Evolutionary conservation across 2,888 invertebrate species (phyloP).

Genomic region (Coenonympha arcania): DNA sequence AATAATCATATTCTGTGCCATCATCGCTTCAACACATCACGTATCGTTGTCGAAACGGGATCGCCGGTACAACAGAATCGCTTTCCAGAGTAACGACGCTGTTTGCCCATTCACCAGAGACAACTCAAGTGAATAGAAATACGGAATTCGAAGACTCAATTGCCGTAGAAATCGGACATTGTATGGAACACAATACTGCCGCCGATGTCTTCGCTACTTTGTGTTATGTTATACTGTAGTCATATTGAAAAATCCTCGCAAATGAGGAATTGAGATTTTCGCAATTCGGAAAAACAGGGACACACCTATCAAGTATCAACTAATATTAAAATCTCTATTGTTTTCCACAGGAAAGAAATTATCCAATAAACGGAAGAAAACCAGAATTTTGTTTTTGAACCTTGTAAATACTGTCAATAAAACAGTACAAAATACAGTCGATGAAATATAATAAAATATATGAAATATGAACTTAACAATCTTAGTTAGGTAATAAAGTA

Average conservation of each 20-base stretch:
- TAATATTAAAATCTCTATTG: too few species aligned
- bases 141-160: conserved; percentile 16
- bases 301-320: not conserved
- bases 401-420: too few species aligned
- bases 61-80: not conserved
- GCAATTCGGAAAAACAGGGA: not conserved
- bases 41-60: not conserved
- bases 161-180: conserved; percentile 16
- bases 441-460: too few species aligned
- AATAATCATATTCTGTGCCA: not conserved
- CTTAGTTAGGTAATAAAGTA: too few species aligned
- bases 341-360: too few species aligned
- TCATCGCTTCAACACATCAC: not conserved
- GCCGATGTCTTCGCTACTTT: not conserved
- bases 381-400: too few species aligned
- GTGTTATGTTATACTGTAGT: not conserved
- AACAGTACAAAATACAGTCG: too few species aligned
- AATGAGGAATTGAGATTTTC: not conserved
- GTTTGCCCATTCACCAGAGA: conserved; percentile 25
- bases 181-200: not conserved
- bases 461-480: too few species aligned
- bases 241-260: not conserved
- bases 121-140: conserved; percentile 15
- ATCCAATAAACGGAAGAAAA: too few species aligned
- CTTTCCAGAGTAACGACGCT: conserved; percentile 1